These are phyloP conservation scores for Dryadula phaetusa DNA, from an alignment of 2,888 invertebrate species.

Conservation along the genomic window DNA sequence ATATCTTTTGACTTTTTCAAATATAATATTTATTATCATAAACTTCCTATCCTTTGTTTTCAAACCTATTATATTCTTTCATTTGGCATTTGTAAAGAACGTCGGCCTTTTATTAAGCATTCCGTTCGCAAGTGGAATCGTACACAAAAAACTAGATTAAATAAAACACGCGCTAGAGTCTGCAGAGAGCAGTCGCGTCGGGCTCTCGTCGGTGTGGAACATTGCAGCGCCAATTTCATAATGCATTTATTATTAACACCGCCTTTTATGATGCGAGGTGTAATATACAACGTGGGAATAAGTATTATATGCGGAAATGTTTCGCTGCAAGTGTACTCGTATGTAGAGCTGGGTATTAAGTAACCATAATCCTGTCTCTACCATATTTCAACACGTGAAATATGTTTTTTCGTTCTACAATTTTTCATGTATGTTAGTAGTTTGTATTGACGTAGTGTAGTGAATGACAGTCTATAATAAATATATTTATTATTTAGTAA, in stretches of 20 bases:
- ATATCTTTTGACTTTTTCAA: background rate
- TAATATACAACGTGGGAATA: background rate
- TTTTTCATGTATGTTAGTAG: too few species aligned
- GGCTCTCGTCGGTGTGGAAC: background rate
- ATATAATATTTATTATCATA: background rate
- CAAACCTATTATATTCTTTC: background rate
- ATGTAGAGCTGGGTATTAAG: background rate
- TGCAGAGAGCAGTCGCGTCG: background rate
- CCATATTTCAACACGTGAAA: too few species aligned
- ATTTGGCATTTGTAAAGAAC: slow-evolving; percentile 9
- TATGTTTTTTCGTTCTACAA: too few species aligned
- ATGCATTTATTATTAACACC: background rate
- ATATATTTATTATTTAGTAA: too few species aligned
- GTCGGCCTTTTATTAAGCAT: slow-evolving; percentile 4
- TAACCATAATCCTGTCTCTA: background rate
- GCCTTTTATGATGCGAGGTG: background rate
- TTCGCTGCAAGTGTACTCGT: background rate
- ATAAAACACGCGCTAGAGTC: background rate
- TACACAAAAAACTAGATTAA: slow-evolving; percentile 5
- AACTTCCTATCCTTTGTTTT: background rate
- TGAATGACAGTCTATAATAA: too few species aligned
- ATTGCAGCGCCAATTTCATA: background rate
- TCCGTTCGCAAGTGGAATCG: background rate
- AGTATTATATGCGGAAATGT: background rate
- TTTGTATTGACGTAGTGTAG: too few species aligned